Conservation (phyloP, 2,888 invertebrate species). For the Agrypnus murinus region DNA sequence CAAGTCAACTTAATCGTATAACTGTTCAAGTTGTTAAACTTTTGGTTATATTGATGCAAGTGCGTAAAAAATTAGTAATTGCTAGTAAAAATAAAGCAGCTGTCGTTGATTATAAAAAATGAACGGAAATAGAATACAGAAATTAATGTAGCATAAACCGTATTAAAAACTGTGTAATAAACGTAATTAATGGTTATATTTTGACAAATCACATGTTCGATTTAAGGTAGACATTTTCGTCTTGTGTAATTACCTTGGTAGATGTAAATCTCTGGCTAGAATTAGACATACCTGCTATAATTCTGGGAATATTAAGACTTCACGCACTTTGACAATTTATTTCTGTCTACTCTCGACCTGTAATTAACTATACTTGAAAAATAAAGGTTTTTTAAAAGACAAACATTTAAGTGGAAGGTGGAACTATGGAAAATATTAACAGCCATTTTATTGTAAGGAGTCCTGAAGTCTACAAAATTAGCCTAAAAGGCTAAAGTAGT, state of each 20-base stretch:
- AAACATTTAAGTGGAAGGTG: neutral
- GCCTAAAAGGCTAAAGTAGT: neutral
- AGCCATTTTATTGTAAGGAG: neutral
- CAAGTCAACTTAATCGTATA: too few species aligned
- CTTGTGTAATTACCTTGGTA: conserved; percentile 24
- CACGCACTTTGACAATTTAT: conserved; percentile 36
- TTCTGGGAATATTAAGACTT: conserved; percentile 35
- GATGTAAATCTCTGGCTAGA: conserved; percentile 13
- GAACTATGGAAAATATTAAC: too few species aligned
- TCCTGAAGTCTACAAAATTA: too few species aligned
- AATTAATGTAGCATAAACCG: too few species aligned
- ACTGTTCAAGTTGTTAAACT: too few species aligned
- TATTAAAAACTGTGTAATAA: neutral
- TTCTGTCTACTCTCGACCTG: conserved; percentile 20
- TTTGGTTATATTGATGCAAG: too few species aligned
- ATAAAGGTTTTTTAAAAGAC: conserved; percentile 4
- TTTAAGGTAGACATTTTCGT: conserved; percentile 21
- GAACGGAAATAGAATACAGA: too few species aligned
- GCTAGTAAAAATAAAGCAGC: too few species aligned
- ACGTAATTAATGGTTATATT: conserved; percentile 8
- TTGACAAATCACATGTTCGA: conserved; percentile 9
- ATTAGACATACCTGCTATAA: conserved; percentile 18
- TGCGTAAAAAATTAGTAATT: too few species aligned
- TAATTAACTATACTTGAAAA: conserved; percentile 21
- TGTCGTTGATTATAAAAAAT: too few species aligned